These are phyloP conservation scores for Turritopsis dohrnii DNA, from an alignment of 30 jellyfish, hydroid and myxozoan species.

Conservation along the genomic window DNA sequence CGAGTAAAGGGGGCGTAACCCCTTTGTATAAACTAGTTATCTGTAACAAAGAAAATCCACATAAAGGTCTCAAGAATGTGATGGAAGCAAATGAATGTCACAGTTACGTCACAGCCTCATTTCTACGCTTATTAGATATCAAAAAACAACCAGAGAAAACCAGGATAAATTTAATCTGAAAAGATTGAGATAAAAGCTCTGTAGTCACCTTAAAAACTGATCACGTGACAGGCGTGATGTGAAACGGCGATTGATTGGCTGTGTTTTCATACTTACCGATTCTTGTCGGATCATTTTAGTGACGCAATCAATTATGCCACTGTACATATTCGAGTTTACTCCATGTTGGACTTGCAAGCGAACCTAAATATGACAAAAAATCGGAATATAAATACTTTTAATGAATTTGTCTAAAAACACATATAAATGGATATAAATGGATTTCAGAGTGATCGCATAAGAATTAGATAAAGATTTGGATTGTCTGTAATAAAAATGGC, in stretches of 20 bases:
- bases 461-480: neutral
- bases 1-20: slow-evolving; percentile 47
- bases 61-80: neutral
- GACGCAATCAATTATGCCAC: slow-evolving; percentile 60
- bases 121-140: too few relatives aligned
- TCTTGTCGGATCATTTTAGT: slow-evolving; percentile 45
- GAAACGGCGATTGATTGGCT: too few relatives aligned
- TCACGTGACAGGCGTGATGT: too few relatives aligned
- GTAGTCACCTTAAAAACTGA: too few relatives aligned
- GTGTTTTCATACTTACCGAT: slow-evolving; percentile 41
- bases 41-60: slow-evolving; percentile 10
- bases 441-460: neutral
- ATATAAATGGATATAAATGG: neutral
- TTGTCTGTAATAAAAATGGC: neutral
- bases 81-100: too few relatives aligned
- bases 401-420: neutral
- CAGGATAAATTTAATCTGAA: too few relatives aligned
- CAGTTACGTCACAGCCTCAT: too few relatives aligned
- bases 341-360: slow-evolving; percentile 64
- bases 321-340: slow-evolving; percentile 23
- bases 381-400: neutral
- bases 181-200: too few relatives aligned
- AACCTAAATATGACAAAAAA: slow-evolving; percentile 31
- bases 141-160: too few relatives aligned
- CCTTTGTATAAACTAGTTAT: slow-evolving; percentile 37